These are phyloP conservation scores for Martes martes DNA, from an alignment of 2,113 vertebrate species.

Conservation along the genomic window DNA sequence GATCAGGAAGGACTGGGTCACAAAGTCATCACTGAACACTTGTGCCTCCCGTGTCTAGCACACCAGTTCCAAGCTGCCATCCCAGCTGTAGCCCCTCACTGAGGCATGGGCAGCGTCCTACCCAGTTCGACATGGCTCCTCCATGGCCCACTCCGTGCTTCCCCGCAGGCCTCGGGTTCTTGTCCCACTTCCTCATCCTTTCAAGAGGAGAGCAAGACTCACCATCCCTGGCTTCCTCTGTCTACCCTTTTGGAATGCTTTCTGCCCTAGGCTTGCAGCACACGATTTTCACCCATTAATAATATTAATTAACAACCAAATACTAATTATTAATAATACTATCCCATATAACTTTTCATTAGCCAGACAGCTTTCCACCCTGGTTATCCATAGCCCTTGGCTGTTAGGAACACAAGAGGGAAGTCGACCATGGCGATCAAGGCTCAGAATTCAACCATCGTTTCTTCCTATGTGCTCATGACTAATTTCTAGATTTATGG, in stretches of 20 bases:
- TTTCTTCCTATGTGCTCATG: neutral
- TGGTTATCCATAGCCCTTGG: neutral
- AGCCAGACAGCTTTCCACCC: neutral
- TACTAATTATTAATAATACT: neutral
- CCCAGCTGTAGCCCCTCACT: neutral
- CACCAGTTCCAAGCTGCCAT: neutral
- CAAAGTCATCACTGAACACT: neutral
- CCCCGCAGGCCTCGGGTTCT: no score
- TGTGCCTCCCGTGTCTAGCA: no score
- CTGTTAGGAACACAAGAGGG: neutral
- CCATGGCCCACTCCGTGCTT: neutral
- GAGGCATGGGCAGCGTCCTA: neutral
- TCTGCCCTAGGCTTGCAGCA: neutral
- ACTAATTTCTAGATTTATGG: neutral
- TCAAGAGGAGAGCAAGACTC: neutral
- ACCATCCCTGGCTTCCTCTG: neutral
- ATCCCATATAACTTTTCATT: neutral
- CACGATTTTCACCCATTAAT: neutral
- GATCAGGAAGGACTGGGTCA: neutral
- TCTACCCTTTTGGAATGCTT: neutral
- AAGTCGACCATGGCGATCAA: neutral
- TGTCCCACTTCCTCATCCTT: neutral
- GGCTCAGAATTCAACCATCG: neutral
- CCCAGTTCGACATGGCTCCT: neutral
- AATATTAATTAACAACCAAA: neutral